phyloP scores from a whole-genome alignment of 2,888 invertebrate species.

The Agapostemon virescens region DNA sequence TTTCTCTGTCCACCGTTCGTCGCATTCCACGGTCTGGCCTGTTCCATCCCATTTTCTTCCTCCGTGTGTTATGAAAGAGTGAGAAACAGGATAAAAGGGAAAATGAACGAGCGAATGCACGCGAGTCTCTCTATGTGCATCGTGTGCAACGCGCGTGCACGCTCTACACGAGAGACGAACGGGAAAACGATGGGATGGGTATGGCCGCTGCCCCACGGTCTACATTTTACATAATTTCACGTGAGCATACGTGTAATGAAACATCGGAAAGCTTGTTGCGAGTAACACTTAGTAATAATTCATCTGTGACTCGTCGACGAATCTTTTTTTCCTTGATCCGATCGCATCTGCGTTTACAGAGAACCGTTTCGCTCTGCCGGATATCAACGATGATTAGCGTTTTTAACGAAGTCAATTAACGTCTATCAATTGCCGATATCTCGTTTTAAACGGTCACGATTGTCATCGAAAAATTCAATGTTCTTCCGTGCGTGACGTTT shows the following conservation, averaged over 20 bases:
- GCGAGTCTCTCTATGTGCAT: background rate
- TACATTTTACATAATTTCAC: slow-evolving; percentile 63
- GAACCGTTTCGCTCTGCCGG: too few relatives aligned
- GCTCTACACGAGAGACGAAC: background rate
- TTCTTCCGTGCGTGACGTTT: background rate
- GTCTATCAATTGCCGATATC: background rate
- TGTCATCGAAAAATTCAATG: background rate
- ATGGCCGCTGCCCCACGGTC: slow-evolving; percentile 44
- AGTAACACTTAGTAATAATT: slow-evolving; percentile 53
- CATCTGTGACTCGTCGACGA: slow-evolving; percentile 16
- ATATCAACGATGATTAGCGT: background rate
- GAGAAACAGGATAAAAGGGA: background rate
- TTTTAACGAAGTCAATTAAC: background rate
- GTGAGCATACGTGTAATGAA: slow-evolving; percentile 54
- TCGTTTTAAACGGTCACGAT: background rate
- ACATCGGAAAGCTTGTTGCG: slow-evolving; percentile 60
- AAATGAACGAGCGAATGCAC: background rate
- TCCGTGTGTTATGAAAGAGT: background rate
- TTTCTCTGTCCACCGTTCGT: background rate
- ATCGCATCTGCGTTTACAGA: background rate
- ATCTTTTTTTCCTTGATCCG: slow-evolving; percentile 8
- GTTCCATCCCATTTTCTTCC: slow-evolving; percentile 14
- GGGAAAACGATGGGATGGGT: slow-evolving; percentile 19
- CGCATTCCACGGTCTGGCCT: background rate
- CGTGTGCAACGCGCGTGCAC: background rate